Conservation (phyloP, 1,140 invertebrate species). For the Ditylenchus dipsaci region DNA sequence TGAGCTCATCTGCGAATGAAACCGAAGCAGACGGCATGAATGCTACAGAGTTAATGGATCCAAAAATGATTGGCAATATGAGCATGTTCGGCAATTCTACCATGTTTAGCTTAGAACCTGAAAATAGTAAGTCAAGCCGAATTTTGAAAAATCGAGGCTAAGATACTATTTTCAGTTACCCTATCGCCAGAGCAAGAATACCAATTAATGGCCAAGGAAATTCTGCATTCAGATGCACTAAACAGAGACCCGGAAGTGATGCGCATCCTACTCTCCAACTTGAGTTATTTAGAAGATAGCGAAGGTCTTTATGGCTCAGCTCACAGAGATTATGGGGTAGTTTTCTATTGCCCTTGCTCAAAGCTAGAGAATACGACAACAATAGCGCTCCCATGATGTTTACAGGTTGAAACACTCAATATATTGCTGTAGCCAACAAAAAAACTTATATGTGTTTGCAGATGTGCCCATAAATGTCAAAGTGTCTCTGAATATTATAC, state of each 20-base stretch:
- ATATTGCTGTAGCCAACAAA: neutral
- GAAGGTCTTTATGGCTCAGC: neutral
- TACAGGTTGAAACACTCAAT: slow-evolving; percentile 29
- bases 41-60: neutral
- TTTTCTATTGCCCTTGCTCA: slow-evolving; percentile 51
- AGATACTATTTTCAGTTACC: neutral
- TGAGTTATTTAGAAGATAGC: slow-evolving; percentile 13
- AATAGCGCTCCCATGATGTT: slow-evolving; percentile 51
- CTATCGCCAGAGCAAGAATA: slow-evolving; percentile 10
- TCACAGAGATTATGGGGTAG: slow-evolving; percentile 51
- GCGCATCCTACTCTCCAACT: slow-evolving; percentile 14
- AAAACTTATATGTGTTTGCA: slow-evolving; percentile 20
- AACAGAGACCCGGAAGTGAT: slow-evolving; percentile 10
- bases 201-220: slow-evolving; percentile 23
- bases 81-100: neutral
- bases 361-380: slow-evolving; percentile 52
- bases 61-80: neutral
- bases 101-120: neutral
- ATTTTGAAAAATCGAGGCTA: neutral
- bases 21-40: too few species aligned
- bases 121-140: neutral
- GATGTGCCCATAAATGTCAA: slow-evolving; percentile 52
- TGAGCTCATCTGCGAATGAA: too few species aligned
- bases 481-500: slow-evolving; percentile 49
- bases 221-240: slow-evolving; percentile 25